These are phyloP conservation scores for Baryphthengus martii DNA, from an alignment of 2,113 vertebrate species.

Conservation along the genomic window DNA sequence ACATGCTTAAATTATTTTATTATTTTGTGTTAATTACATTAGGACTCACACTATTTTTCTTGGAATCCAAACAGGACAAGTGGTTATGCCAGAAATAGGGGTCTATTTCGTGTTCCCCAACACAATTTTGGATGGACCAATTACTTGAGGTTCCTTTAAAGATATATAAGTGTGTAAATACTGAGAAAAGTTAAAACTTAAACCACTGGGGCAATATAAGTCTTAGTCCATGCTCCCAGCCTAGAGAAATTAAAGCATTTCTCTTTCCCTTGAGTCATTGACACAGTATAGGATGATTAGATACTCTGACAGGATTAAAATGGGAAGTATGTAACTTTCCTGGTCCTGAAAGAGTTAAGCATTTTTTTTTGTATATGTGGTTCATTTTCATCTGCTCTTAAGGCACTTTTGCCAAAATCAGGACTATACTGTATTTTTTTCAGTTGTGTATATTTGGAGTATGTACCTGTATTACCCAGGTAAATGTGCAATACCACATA, in stretches of 20 bases:
- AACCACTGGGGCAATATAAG: not conserved
- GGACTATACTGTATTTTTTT: not conserved
- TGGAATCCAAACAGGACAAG: not conserved
- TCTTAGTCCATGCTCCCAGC: accelerated
- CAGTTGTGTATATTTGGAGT: not conserved
- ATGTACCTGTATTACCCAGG: accelerated
- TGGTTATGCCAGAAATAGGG: accelerated
- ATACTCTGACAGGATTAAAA: not conserved
- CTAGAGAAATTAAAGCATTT: not conserved
- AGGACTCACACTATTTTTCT: not conserved
- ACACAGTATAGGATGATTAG: no score
- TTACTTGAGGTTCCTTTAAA: not conserved
- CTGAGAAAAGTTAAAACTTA: not conserved
- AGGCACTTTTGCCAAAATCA: not conserved
- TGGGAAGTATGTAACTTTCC: not conserved
- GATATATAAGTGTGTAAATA: accelerated
- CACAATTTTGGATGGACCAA: not conserved
- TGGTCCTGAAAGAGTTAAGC: not conserved
- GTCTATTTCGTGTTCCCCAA: accelerated
- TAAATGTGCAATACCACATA: not conserved
- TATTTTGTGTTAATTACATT: not conserved
- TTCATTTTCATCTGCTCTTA: not conserved
- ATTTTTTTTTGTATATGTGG: not conserved
- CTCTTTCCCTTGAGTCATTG: not conserved
- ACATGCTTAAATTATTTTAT: not conserved